Percentiles rank a stretch among this genome's conserved stretches.
Conservation (phyloP, 1,140 invertebrate species). For the Trinorchestia longiramus region DNA sequence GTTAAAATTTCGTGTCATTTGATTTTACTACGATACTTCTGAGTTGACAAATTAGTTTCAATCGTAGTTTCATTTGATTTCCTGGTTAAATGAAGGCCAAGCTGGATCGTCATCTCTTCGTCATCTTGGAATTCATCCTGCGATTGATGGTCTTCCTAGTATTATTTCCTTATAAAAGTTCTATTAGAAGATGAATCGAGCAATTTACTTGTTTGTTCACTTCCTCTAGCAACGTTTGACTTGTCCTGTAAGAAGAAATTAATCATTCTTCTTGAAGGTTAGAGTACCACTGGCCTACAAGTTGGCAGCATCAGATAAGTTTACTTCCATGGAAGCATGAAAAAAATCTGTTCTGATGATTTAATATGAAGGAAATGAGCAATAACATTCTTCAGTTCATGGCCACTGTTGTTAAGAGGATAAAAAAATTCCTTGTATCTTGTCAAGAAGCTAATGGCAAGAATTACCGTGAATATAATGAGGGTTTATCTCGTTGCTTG, state of each 20-base stretch:
- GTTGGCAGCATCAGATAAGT: neutral
- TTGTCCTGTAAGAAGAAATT: neutral
- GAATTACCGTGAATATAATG: too few species aligned
- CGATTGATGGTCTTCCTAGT: neutral
- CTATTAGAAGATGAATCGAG: neutral
- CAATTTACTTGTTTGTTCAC: neutral
- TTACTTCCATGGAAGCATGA: neutral
- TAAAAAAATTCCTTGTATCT: too few species aligned
- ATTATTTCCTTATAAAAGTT: neutral
- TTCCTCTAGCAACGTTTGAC: neutral
- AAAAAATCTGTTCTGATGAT: neutral
- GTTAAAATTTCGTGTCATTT: neutral
- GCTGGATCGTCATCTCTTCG: neutral
- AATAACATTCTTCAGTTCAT: neutral
- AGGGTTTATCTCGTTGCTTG: too few species aligned
- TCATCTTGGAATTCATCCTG: neutral
- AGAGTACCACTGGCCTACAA: neutral
- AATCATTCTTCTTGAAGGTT: neutral
- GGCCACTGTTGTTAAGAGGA: neutral
- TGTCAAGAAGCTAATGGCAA: too few species aligned
- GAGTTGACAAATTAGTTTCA: neutral
- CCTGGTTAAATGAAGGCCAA: neutral
- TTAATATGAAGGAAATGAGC: neutral
- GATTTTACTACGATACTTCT: neutral
- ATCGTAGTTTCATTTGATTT: neutral